Conservation (phyloP, 1,140 invertebrate species). For the Lysiphlebus fabarum region DNA sequence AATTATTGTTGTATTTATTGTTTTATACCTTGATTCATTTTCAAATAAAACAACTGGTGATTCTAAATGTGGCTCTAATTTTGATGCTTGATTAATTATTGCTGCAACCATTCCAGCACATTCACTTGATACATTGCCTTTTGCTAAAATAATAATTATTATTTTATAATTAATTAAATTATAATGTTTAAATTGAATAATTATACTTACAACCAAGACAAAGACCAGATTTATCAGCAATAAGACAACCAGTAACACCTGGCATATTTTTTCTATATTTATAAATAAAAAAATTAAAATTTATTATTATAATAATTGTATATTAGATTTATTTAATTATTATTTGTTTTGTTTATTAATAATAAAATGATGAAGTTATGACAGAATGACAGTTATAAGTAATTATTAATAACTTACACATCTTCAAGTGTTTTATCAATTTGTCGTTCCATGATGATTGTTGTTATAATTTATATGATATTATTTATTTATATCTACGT, state of each 20-base stretch:
- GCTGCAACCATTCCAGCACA: slow-evolving; percentile 53
- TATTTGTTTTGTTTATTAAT: slow-evolving; percentile 7
- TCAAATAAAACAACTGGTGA: slow-evolving; percentile 47
- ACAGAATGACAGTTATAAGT: slow-evolving; percentile 1
- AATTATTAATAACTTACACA: slow-evolving; percentile 40
- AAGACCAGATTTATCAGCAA: slow-evolving; percentile 49
- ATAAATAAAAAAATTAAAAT: neutral
- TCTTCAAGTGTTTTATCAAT: slow-evolving; percentile 49
- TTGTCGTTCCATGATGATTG: slow-evolving; percentile 43
- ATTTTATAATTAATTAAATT: slow-evolving; percentile 13
- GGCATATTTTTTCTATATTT: slow-evolving; percentile 36
- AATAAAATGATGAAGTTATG: slow-evolving; percentile 7
- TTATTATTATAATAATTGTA: neutral
- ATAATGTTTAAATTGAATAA: neutral
- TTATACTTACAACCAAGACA: slow-evolving; percentile 47
- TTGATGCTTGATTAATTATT: slow-evolving; percentile 47
- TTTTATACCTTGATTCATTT: slow-evolving; percentile 46
- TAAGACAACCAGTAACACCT: slow-evolving; percentile 45
- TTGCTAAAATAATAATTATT: slow-evolving; percentile 36
- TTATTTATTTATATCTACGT: too few species aligned
- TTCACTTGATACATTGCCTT: slow-evolving; percentile 47
- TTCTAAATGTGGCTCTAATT: slow-evolving; percentile 46
- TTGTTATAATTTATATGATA: too few species aligned
- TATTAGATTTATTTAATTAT: neutral
- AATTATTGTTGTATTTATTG: slow-evolving; percentile 10